Conservation (phyloP, 2,888 invertebrate genomes). For the Tetragnatha montana region DNA sequence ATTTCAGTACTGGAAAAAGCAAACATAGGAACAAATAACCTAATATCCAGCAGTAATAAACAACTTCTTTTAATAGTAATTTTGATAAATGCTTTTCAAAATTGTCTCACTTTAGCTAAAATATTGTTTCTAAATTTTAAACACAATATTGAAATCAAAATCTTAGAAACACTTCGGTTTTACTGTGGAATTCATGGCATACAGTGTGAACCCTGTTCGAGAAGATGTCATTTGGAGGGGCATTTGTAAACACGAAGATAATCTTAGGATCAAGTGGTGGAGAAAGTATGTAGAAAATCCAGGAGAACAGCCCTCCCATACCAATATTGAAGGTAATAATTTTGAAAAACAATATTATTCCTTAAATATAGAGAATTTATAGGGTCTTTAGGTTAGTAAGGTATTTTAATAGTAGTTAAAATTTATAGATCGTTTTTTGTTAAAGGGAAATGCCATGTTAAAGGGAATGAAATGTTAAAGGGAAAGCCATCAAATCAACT, state of each 20-base stretch:
- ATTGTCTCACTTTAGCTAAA: not conserved
- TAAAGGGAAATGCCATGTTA: too few species aligned
- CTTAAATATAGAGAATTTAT: too few species aligned
- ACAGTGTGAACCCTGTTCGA: slow-evolving; percentile 21
- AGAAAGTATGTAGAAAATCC: slow-evolving; percentile 7
- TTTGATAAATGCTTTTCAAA: not conserved
- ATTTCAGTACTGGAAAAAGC: not conserved
- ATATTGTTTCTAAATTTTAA: not conserved
- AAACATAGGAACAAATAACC: not conserved
- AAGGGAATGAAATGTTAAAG: too few species aligned
- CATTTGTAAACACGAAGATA: not conserved
- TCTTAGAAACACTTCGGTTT: not conserved
- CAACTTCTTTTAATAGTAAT: not conserved
- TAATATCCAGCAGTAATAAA: not conserved
- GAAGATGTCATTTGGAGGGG: slow-evolving; percentile 1
- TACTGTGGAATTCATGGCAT: not conserved
- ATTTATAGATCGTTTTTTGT: too few species aligned
- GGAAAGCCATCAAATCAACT: too few species aligned
- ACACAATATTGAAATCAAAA: too few species aligned
- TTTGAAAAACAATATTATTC: too few species aligned
- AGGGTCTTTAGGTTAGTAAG: too few species aligned
- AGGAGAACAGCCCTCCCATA: not conserved
- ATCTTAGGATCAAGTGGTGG: slow-evolving; percentile 27
- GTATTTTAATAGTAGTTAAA: too few species aligned
- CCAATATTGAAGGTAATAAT: too few species aligned